Base-by-base conservation (phyloP, 2,797 vertebrate species). In the Darevskia mixta region DNA sequence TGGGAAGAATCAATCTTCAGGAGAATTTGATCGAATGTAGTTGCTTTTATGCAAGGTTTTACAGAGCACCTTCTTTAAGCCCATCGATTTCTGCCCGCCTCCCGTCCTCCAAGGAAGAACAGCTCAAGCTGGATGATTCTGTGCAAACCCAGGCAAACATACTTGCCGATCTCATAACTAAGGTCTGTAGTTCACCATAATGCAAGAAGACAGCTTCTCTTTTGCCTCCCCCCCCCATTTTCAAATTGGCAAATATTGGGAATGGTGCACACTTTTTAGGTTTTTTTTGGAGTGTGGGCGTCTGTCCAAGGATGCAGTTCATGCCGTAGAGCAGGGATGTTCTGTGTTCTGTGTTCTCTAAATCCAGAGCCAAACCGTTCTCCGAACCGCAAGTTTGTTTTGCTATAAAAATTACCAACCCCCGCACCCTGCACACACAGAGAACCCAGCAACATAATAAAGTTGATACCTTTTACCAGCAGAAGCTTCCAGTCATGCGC, bases 1-100 rank as follows among this genome's bases (percentile, higher is more conserved):
- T 90, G 67, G 81, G 76, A 82, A 91, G 89, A 95, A 95, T 92
- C 93, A 93, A 38, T 89, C 90, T 64, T 75, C 79, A 92, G 77
- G 83, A 87, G 88, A 92, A 92, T 35, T 86, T 88, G 87, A 8
- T 89, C 72, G 77, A 84, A 69, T 72, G 61, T 86, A 91, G 49
- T 86, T 89, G 71, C 78, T 69, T 93, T 73, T 85, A 79, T 89
- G 83, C 79, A 88, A 90, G 83, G 7, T 79, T 78, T 93, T 88
- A 85, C 82, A 88, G 43, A 79, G 8, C 27, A 55, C 23, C 41
- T 17, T 78, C 78, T 87, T 75, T 67, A 88, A 92, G 66, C 3
- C 8, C 0, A 69, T 18, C 35, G 58, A 79, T 83, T 86, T 80
- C 61, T 3, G 35, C 9, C 8, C 13, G 13, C 49, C 49, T 55